phyloP scores from a whole-genome alignment of 2,113 vertebrate species.

The Canis aureus region DNA sequence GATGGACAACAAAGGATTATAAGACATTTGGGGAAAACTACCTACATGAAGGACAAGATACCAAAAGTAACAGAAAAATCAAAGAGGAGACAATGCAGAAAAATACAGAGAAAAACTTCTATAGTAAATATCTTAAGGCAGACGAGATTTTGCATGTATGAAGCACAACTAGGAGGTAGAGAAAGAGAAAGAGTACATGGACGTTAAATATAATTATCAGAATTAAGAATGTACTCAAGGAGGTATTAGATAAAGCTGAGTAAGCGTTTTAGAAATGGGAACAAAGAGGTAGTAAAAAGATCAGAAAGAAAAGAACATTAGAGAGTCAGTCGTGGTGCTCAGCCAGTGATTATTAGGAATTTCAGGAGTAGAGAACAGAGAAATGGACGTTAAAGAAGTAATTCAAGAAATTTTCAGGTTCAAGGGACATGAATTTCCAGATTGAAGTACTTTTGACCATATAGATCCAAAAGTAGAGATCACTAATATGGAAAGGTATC shows the following conservation, averaged over 20 bases:
- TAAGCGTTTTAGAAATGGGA: neutral
- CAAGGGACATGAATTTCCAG: neutral
- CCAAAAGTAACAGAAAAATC: slow-evolving; percentile 19
- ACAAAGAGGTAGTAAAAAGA: neutral
- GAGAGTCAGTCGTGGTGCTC: neutral
- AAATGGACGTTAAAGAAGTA: neutral
- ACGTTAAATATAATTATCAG: slow-evolving; percentile 27
- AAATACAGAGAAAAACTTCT: neutral
- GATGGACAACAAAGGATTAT: neutral
- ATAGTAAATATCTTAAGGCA: neutral
- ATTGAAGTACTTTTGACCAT: neutral
- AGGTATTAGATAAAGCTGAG: neutral
- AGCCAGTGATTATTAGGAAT: slow-evolving; percentile 2
- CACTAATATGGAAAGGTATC: neutral
- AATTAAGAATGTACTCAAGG: neutral
- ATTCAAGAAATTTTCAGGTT: neutral
- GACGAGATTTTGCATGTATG: neutral
- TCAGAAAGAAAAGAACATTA: neutral
- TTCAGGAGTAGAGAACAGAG: neutral
- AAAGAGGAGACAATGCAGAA: neutral
- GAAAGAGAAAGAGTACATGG: neutral
- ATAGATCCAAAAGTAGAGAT: neutral
- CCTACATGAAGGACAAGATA: neutral
- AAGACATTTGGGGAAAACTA: neutral
- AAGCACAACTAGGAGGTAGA: neutral